phyloP scores from a whole-genome alignment of 2,888 invertebrate species.

The Allolobophora icterica region DNA sequence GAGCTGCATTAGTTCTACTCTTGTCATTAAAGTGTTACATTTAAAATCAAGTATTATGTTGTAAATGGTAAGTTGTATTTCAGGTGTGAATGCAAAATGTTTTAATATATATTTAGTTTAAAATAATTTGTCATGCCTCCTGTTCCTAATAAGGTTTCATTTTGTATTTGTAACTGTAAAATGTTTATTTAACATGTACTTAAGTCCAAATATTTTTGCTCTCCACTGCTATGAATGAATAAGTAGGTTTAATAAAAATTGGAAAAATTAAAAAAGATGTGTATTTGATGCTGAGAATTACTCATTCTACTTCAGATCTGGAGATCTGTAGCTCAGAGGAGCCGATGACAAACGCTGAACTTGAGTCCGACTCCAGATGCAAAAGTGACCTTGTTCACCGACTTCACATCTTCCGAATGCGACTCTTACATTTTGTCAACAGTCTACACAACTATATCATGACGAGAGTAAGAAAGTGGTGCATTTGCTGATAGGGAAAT shows the following conservation, averaged over 20 bases:
- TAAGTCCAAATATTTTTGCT: not conserved
- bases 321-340: not conserved
- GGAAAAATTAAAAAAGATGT: not conserved
- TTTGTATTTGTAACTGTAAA: no score
- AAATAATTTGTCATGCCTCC: no score
- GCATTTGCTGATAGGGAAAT: not conserved
- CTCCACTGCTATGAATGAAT: not conserved
- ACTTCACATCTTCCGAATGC: constrained; percentile 62
- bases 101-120: no score
- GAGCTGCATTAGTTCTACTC: no score
- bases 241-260: not conserved
- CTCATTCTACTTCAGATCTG: constrained; percentile 18
- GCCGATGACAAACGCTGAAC: not conserved
- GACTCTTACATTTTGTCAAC: constrained; percentile 64
- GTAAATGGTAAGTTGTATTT: no score
- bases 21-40: not conserved
- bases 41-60: no score
- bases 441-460: constrained; percentile 65
- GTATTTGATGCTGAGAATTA: not conserved
- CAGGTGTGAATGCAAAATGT: no score
- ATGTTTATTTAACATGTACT: not conserved
- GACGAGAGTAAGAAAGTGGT: constrained; percentile 58
- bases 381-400: constrained; percentile 47
- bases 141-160: no score
- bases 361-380: not conserved